Percentiles rank a stretch among this genome's conserved stretches.
Conservation (phyloP, 2,113 vertebrate species). For the Stegostoma tigrinum region DNA sequence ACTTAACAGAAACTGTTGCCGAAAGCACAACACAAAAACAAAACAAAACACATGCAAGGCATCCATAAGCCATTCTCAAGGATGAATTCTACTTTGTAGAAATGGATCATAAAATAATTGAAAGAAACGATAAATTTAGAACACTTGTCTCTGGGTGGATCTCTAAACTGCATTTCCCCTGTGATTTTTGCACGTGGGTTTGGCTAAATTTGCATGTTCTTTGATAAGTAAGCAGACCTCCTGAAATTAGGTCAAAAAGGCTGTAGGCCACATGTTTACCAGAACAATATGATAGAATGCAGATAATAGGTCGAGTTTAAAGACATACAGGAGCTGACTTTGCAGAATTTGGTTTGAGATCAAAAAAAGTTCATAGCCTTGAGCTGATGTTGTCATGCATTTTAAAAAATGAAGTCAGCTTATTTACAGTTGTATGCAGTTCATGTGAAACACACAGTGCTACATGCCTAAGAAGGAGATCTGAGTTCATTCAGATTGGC, state of each 20-base stretch:
- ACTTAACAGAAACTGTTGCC: not conserved
- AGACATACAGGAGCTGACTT: not conserved
- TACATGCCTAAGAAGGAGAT: too few species aligned
- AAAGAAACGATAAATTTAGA: not conserved
- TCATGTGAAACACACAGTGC: too few species aligned
- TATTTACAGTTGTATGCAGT: too few species aligned
- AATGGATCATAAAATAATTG: not conserved
- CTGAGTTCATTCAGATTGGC: too few species aligned
- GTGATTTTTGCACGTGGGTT: not conserved
- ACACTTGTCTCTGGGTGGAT: not conserved
- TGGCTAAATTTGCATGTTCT: not conserved
- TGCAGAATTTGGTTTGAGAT: not conserved
- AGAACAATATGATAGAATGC: not conserved
- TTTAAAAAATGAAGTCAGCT: not conserved
- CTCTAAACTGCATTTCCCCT: not conserved
- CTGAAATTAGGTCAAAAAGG: constrained; percentile 15
- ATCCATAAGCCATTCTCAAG: not conserved
- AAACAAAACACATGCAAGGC: not conserved
- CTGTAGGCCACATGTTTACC: not conserved
- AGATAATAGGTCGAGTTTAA: not conserved
- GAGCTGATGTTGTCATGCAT: not conserved
- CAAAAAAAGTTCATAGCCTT: not conserved
- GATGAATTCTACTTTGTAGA: constrained; percentile 1
- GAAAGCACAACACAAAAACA: not conserved
- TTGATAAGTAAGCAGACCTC: constrained; percentile 6